Percentiles rank a stretch among this genome's conserved stretches.
Conservation (phyloP, 2,888 invertebrate genomes). For the Geophilus truncorum region DNA sequence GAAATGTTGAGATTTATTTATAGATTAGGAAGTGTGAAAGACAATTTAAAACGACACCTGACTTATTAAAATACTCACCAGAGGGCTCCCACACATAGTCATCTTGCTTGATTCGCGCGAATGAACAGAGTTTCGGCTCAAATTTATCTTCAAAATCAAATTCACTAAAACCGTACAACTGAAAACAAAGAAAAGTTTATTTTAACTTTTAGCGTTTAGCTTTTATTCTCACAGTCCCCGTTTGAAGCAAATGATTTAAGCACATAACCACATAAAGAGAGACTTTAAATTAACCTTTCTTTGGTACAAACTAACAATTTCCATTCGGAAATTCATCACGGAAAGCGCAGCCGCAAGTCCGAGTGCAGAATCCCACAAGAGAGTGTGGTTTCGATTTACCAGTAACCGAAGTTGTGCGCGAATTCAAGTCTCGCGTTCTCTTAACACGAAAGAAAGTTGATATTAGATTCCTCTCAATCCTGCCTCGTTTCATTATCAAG, state of each 20-base stretch:
- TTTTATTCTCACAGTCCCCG: too few species aligned
- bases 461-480: not conserved
- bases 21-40: not conserved
- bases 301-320: not conserved
- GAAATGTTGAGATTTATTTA: not conserved
- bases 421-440: not conserved
- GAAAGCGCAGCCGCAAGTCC: not conserved
- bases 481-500: too few species aligned
- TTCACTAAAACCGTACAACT: not conserved
- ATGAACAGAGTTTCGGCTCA: not conserved
- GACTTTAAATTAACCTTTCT: not conserved
- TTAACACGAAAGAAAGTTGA: not conserved
- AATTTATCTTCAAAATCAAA: conserved; percentile 8
- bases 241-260: too few species aligned
- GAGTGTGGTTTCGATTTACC: not conserved
- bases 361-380: not conserved
- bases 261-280: too few species aligned
- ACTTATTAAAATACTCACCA: not conserved
- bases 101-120: not conserved
- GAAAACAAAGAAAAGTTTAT: not conserved
- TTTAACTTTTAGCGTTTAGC: too few species aligned
- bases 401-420: not conserved
- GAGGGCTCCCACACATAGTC: not conserved
- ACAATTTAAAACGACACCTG: not conserved
- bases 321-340: not conserved